These are phyloP conservation scores for Trachops cirrhosus DNA, from an alignment of 2,797 vertebrate genomes.

Conservation along the genomic window DNA sequence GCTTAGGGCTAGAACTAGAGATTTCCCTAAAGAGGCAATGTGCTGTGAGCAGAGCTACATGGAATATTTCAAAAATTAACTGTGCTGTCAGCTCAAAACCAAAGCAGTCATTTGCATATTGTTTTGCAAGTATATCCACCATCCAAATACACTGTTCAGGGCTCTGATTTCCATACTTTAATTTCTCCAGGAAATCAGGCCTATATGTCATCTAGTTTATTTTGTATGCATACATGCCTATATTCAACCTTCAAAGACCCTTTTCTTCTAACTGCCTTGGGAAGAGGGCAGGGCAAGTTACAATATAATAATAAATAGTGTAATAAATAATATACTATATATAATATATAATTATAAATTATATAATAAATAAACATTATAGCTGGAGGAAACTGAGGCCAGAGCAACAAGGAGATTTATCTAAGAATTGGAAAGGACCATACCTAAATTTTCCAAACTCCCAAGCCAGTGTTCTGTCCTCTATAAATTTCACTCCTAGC, in stretches of 20 bases:
- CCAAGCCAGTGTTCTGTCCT: background rate
- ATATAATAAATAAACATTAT: background rate
- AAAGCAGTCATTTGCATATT: background rate
- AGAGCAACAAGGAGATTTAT: background rate
- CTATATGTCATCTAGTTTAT: background rate
- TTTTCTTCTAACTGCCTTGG: background rate
- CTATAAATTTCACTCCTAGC: background rate
- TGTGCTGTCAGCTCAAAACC: background rate
- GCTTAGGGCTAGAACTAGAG: background rate
- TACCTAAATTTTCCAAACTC: background rate
- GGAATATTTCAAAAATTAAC: slow-evolving; percentile 44
- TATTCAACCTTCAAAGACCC: background rate
- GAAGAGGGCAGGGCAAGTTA: background rate
- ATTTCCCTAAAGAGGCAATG: background rate
- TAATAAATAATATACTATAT: background rate
- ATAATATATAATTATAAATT: background rate
- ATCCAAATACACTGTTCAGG: background rate
- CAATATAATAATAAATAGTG: background rate
- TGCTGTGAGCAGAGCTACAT: background rate
- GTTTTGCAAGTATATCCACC: slow-evolving; percentile 1
- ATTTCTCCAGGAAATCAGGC: background rate
- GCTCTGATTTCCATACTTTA: background rate
- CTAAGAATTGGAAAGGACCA: background rate
- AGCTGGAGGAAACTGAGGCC: background rate
- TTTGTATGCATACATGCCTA: background rate